Base-by-base conservation (phyloP, 2,888 invertebrate species). In the Mantis religiosa region DNA sequence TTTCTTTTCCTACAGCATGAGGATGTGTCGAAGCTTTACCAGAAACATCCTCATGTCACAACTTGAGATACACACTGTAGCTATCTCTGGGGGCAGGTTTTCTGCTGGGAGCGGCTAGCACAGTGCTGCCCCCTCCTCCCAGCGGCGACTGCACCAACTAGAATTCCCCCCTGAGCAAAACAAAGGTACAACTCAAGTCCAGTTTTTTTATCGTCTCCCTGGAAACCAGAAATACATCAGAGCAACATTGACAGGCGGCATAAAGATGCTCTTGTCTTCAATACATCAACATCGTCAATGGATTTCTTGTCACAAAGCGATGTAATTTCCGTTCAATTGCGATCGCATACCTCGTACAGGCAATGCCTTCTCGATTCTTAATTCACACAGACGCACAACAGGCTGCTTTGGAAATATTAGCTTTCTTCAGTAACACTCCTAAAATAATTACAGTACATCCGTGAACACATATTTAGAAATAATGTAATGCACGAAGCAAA, bases 251-350 rank as follows among this genome's bases (percentile, higher is more conserved):
- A 87, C 87, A 82, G 28, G 82, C 82, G 87, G 87, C 87, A 85
- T 47, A 54, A 54, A 85, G 54, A 85, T 85, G 54, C 27, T 14
- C 41, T 41, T 27, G 82, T 14, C 87, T 87, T 87, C 41, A 28
- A 87, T 87, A 87, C 82, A 87, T 87, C 87, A 87, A 87, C 82
- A 82, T 87, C 82, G 15, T 82, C 87, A 20, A 82, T 34, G 54
- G 54, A 34, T 87, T 87, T 87, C 87, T 87, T 87, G 87, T 87
- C 87, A 82, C 82, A 87, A 15, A 71, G 54, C 54, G 25, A 71
- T 71, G 54, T 71, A 71, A 71, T 71, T 71, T 71, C 54, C 54
- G 54, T 71, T 71, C 54, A 71, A 71, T 71, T 71, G 54, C 54
- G 54, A 71, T 71, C 20, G 20, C 54, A 71, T 71, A 20, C 54